Conservation (phyloP, 2,113 vertebrate species). For the Lichenostomus cassidix region DNA sequence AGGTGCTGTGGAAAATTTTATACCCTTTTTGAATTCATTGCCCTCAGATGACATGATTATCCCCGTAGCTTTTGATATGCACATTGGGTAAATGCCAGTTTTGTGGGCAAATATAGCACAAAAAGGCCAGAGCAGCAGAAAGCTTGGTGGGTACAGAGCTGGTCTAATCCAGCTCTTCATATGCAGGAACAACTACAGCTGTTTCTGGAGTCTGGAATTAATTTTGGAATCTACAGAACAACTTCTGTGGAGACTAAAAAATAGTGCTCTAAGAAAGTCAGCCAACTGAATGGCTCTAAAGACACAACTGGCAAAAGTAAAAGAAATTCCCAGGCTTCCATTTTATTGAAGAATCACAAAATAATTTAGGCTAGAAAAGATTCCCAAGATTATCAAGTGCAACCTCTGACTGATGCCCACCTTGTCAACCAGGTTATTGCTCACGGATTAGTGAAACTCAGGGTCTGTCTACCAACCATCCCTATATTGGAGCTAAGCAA, state of each 20-base stretch:
- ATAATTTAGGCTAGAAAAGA: not conserved
- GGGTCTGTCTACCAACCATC: not conserved
- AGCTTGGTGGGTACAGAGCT: not conserved
- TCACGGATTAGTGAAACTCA: not conserved
- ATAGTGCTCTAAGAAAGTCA: not conserved
- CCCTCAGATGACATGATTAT: not conserved
- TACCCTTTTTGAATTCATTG: not conserved
- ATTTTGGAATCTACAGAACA: not conserved
- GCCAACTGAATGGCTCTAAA: not conserved
- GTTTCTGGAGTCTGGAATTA: not conserved
- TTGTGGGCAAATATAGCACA: not conserved
- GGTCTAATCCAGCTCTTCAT: not conserved
- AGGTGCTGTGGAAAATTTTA: not conserved
- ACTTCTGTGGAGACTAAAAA: not conserved
- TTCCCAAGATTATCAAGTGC: not conserved
- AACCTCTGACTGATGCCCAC: not conserved
- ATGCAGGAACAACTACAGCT: not conserved
- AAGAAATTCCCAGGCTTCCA: not conserved
- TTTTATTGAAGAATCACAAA: not conserved
- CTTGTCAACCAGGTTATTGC: not conserved
- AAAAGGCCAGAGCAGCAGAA: not conserved
- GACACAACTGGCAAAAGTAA: not conserved
- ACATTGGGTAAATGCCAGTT: not conserved
- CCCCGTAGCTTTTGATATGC: not conserved
- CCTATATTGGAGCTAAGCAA: not conserved